Base-by-base conservation (phyloP, 2,888 invertebrate genomes). In the Eristalis intricaria region DNA sequence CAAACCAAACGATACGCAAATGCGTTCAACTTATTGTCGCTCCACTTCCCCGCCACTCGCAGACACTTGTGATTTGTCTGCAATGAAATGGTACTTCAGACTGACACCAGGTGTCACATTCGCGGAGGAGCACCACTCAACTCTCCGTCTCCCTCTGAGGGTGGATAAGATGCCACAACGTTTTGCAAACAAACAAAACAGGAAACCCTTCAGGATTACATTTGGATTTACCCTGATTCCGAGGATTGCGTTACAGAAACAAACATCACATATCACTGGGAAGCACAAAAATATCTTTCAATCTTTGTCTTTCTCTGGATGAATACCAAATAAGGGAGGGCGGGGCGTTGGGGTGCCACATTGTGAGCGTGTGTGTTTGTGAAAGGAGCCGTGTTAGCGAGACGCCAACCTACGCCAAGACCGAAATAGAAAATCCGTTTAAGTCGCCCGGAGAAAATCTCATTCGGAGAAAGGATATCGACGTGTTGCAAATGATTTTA, bases 221-320 rank as follows among this genome's bases (percentile, higher is more conserved):
- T 26, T 66, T 23, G 43, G 66, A 66, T 66, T 66, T 26, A 26
- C 43, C 26, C 4, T 66, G 66, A 66, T 43, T 43, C 43, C 38
- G 23, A 66, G 40, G 13, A 50, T 50, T 50, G 50, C 50, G 50
- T 19, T 50, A 50, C 50, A 50, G 50, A 50, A 19, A 50, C 50
- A 50, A 50, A 50, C 50, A 50, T 50, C 50, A 50, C 50, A 50
- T 19, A 19, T 50, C 64, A 29, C 26, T 61, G 29, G 15, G 32
- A 32, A 63, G n/a, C n/a, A 66, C 40, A n/a, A 26, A 43, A 66
- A 66, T 40, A 66, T 66, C 66, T 26, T 50, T 50, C 50, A 50
- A 50, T 50, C 50, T 50, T 22, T 8, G 50, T 50, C 50, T 22
- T 22, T 50, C 50, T 19, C 4, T 50, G 50, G 19, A 50, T 50